Conservation (phyloP, 2,113 vertebrate genomes). For the Apteryx owenii region DNA sequence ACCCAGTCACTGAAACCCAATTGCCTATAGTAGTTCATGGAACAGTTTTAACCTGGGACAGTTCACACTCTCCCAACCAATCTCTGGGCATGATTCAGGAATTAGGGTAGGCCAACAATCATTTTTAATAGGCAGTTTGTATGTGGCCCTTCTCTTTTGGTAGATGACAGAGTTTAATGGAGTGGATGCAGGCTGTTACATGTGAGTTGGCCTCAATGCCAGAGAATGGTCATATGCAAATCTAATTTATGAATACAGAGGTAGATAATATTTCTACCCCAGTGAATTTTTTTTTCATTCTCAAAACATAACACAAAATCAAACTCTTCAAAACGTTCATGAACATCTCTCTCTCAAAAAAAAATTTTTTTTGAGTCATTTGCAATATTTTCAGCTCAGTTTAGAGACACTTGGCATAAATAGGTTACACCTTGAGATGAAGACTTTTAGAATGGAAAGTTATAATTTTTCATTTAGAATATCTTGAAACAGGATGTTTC, state of each 20-base stretch:
- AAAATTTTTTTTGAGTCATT: neutral
- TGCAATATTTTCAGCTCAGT: neutral
- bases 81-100: neutral
- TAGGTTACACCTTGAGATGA: neutral
- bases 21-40: neutral
- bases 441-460: neutral
- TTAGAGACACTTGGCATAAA: neutral
- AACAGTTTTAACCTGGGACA: neutral
- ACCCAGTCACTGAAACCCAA: neutral
- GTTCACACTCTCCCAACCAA: neutral
- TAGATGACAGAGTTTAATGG: neutral
- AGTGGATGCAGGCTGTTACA: neutral
- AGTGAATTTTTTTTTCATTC: neutral
- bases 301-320: neutral
- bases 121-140: neutral
- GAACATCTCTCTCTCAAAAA: neutral
- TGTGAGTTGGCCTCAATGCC: rapidly evolving
- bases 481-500: slow-evolving; percentile 17
- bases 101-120: neutral
- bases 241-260: neutral
- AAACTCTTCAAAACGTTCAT: neutral
- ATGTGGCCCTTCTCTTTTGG: neutral
- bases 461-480: neutral
- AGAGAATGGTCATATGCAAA: neutral
- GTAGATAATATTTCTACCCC: neutral